Evolutionary conservation across 1,140 invertebrate species (phyloP).

Genomic region (Drosophila trapezifrons): DNA sequence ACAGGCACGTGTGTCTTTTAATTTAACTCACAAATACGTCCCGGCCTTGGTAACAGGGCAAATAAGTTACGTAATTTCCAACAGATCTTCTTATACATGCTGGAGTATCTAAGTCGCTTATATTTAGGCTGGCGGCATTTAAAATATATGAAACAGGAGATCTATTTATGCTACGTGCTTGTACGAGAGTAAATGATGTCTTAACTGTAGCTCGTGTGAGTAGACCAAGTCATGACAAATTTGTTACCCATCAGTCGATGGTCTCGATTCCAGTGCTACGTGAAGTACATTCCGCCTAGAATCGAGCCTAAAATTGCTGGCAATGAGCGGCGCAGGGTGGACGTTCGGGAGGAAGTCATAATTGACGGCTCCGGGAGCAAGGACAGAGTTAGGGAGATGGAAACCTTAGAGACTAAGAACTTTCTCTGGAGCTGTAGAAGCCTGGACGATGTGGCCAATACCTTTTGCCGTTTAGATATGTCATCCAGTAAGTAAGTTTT

Average conservation of each 20-base stretch:
- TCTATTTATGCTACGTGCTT: conserved; percentile 6
- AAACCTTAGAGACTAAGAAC: neutral
- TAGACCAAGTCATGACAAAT: conserved; percentile 3
- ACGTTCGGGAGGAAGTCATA: neutral
- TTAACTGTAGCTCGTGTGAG: conserved; percentile 37
- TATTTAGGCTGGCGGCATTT: conserved; percentile 18
- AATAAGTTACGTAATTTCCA: neutral
- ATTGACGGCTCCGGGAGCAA: neutral
- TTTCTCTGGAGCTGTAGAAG: conserved; percentile 19
- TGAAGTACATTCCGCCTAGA: conserved; percentile 1
- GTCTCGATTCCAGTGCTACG: conserved; percentile 27
- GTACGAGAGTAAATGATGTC: conserved; percentile 1
- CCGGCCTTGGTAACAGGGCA: neutral
- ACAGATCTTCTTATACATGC: conserved; percentile 13
- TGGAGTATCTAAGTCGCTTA: neutral
- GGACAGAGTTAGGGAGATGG: neutral
- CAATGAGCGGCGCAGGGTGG: conserved; percentile 11
- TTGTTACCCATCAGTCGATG: conserved; percentile 14
- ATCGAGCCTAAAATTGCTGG: conserved; percentile 21
- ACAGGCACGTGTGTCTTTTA: no score
- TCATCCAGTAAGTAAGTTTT: conserved; percentile 24
- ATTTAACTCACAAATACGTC: no score
- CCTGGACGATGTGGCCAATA: neutral
- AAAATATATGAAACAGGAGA: neutral
- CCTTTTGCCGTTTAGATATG: conserved; percentile 12